Evolutionary conservation across 2,113 vertebrate species (phyloP), one percentile per base, ranked within the genome.

Genomic region (Cinclus cinclus): DNA sequence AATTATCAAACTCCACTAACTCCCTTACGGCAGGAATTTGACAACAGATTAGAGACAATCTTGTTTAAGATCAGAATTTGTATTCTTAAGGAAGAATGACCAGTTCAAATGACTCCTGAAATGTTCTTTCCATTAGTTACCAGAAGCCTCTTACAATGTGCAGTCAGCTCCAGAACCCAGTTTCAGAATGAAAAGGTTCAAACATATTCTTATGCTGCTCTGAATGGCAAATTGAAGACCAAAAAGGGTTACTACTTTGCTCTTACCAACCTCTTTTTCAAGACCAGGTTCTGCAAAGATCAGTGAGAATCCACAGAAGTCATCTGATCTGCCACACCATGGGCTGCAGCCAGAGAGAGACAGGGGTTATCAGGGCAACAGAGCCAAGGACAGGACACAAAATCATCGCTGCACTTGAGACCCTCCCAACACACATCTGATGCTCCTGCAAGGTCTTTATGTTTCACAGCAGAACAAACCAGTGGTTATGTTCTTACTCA

Each of bases 201-300:
- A 59, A 42, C 9, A 42, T 4, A 76, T 18, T 77, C 33, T 73
- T 46, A 58, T 1, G 7, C 31, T 83, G 35, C 42, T 90, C 59
- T 37, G 13, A 74, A 81, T 19, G 4, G 6, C 58, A 92, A 78
- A 44, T 28, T 13, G n/a, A 75, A 67, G 56, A 44, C 22, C 13
- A 42, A 12, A 62, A 81, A 44, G 41, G 33, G 76, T 83, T 70
- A 21, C 39, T 70, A 21, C 39, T 95, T 83, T 82, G 41, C 24
- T 93, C 53, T 87, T 74, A 97, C 98, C 94, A 76, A 99, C 99
- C 99, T 99, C 98, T 84, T 98, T 99, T 96, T 99, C 99, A 46
- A 99, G 97, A 53, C 98, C 97, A n/a, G 98, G 98, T 94, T 99
- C 99, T 68, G 98, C 98, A 96, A 99, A 99, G 96, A 98, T 98